Conservation (phyloP, 2,888 invertebrate genomes). For the Spialia ferax region DNA sequence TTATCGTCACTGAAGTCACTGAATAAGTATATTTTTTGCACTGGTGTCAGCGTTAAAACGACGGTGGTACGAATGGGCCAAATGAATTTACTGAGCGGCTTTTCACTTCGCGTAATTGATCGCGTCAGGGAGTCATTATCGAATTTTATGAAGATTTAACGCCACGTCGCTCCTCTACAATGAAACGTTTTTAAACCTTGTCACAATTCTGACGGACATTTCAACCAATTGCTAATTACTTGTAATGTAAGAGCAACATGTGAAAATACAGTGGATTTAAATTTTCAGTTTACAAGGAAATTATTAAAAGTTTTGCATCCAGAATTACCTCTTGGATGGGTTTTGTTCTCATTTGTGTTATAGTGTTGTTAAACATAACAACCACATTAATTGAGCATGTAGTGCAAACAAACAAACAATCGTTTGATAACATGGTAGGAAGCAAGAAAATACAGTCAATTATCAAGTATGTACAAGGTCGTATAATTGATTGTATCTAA, state of each 20-base stretch:
- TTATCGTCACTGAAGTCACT: background rate
- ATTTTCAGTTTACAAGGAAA: background rate
- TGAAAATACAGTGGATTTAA: background rate
- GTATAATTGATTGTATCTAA: too few species aligned
- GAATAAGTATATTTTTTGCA: background rate
- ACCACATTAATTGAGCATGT: too few species aligned
- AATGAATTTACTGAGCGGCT: slow-evolving; percentile 24
- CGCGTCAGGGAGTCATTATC: slow-evolving; percentile 24
- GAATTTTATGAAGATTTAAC: slow-evolving; percentile 17
- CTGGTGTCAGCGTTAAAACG: slow-evolving; percentile 7
- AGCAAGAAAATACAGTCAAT: too few species aligned
- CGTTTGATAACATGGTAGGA: too few species aligned
- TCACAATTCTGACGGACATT: background rate
- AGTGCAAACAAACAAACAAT: too few species aligned
- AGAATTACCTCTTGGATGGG: too few species aligned
- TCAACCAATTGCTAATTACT: background rate
- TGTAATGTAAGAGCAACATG: background rate
- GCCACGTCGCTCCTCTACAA: slow-evolving; percentile 4
- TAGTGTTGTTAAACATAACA: too few species aligned
- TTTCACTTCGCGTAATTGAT: slow-evolving; percentile 20
- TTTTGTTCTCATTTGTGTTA: too few species aligned
- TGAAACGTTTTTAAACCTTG: slow-evolving; percentile 7
- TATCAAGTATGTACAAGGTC: too few species aligned
- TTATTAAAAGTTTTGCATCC: too few species aligned
- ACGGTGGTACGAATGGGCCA: slow-evolving; percentile 6